These are phyloP conservation scores for Tenthredo livida DNA, from an alignment of 2,888 invertebrate species.

Conservation along the genomic window DNA sequence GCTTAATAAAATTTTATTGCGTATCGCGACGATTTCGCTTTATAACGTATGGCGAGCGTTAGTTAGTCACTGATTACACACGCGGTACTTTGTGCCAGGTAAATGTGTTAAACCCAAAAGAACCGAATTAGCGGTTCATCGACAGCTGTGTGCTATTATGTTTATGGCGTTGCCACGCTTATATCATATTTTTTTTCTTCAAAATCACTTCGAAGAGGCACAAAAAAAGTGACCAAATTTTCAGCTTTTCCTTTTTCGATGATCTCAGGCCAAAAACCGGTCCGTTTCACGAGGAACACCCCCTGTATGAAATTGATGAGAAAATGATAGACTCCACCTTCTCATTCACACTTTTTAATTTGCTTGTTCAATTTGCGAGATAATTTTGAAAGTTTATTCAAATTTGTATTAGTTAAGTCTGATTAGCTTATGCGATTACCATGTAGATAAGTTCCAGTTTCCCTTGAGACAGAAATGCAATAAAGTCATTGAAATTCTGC, in stretches of 20 bases:
- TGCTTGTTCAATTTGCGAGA: neutral
- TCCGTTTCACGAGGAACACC: too few relatives aligned
- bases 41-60: neutral
- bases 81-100: neutral
- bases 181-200: neutral
- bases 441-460: neutral
- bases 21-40: neutral
- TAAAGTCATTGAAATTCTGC: constrained; percentile 1
- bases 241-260: too few relatives aligned
- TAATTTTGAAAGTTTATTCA: constrained; percentile 5
- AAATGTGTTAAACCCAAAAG: neutral
- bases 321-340: neutral
- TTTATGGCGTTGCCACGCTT: neutral
- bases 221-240: too few relatives aligned
- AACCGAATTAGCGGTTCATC: neutral
- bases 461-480: constrained; percentile 40
- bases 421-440: neutral
- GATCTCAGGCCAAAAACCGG: too few relatives aligned
- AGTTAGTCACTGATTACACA: neutral
- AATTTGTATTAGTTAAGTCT: neutral
- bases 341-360: neutral
- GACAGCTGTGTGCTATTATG: neutral
- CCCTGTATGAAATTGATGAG: neutral
- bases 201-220: too few relatives aligned
- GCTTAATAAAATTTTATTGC: neutral